A percentile compares a stretch with the other conserved stretches of the same genome.
These are phyloP conservation scores for Musca domestica DNA, from an alignment of 1,140 invertebrate genomes.

Conservation along the genomic window DNA sequence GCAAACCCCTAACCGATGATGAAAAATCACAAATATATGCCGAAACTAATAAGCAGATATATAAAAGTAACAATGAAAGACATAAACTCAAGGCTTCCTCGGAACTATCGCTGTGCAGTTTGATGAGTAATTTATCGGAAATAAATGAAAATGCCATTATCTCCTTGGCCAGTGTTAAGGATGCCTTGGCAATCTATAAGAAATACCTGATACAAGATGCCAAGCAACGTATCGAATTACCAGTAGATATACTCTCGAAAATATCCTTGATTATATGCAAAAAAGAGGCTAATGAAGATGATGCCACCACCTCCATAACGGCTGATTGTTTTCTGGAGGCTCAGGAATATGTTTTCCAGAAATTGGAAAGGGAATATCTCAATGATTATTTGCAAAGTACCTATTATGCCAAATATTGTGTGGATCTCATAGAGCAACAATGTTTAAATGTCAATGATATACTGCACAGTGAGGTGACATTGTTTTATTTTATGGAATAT, in stretches of 20 bases:
- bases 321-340: constrained; percentile 62
- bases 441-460: constrained; percentile 77
- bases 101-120: constrained; percentile 29
- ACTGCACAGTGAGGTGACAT: constrained; percentile 81
- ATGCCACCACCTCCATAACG: constrained; percentile 25
- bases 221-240: constrained; percentile 51
- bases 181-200: constrained; percentile 58
- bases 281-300: constrained; percentile 29
- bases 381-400: constrained; percentile 72
- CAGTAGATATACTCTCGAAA: constrained; percentile 51
- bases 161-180: constrained; percentile 49
- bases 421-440: constrained; percentile 70
- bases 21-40: constrained; percentile 52
- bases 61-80: constrained; percentile 12
- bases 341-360: constrained; percentile 65
- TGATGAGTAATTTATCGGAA: constrained; percentile 1
- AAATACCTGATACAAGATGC: constrained; percentile 57
- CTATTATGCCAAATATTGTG: constrained; percentile 86
- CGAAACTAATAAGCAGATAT: constrained; percentile 46
- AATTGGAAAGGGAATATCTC: constrained; percentile 65
- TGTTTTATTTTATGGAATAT: constrained; percentile 94
- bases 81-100: constrained; percentile 25
- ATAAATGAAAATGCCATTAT: constrained; percentile 29
- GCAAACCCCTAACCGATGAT: constrained; percentile 50
- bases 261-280: constrained; percentile 54